Base-by-base conservation (phyloP, 2,888 invertebrate genomes). In the Cheilosia variabilis region DNA sequence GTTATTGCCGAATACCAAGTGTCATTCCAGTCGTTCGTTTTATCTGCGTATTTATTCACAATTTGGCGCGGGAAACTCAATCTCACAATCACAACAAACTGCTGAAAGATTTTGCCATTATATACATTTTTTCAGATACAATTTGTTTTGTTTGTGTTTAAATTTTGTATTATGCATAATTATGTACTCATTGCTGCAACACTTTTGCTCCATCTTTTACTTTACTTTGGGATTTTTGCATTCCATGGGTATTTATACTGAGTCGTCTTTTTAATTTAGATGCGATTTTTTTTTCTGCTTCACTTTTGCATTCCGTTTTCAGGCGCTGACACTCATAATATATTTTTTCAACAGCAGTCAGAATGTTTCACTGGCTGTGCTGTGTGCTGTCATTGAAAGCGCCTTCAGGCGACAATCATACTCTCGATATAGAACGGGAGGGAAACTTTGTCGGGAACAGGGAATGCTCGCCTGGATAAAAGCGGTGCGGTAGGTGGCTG, bases 371-470 rank as follows among this genome's bases (percentile, higher is more conserved):
- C 27, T 37, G 79, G 37, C 72, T 45, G 65, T 72, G 50, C 37
- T 19, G 41, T 31, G 10, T 63, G 71, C 79, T 79, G 79, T 79
- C 79, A 65, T 79, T 79, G 71, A 27, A 65, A 71, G 79, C 72
- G 79, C 79, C 79, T 72, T 79, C 52, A 52, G 72, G 79, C 79
- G 79, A 79, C 72, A 79, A 79, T 79, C 72, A 72, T 65, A 58
- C 72, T 34, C 58, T 72, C 52, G 58, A 71, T 71, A 63, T 57
- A 50, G 17, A 47, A 27, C 17, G 15, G 13, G 31, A 52, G 17
- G 13, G 27, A 19, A 31, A 53, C 43, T 6, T 13, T 1, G 13
- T 27, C 41, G 62, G 62, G 63, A 50, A 45, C 55, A 37, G 37
- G 60, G 62, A 52, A 24, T 10, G 41, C 41, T 52, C 27, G n/a